phyloP scores from a whole-genome alignment of 2,797 vertebrate genomes.

The Telmatherina bonti region DNA sequence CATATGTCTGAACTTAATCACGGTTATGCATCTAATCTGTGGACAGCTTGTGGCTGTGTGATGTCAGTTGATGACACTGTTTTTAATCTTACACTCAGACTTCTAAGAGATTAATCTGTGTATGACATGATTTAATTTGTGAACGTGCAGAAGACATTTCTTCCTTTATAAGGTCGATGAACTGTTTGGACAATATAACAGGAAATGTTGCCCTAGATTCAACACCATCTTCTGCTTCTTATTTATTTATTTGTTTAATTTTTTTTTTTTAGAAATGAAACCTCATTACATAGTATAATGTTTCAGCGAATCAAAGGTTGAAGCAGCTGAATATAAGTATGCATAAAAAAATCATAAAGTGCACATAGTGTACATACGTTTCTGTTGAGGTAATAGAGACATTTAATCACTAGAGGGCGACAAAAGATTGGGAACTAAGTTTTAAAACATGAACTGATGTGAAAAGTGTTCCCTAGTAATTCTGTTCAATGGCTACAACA shows the following conservation, averaged over 20 bases:
- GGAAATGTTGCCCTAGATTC: neutral
- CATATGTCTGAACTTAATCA: slow-evolving; percentile 51
- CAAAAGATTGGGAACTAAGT: slow-evolving; percentile 36
- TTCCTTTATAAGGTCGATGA: neutral
- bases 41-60: slow-evolving; percentile 25
- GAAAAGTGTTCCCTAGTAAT: neutral
- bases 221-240: neutral
- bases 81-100: slow-evolving; percentile 35
- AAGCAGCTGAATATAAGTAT: neutral
- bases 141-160: neutral
- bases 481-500: neutral
- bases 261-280: neutral
- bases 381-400: slow-evolving; percentile 31
- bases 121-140: neutral
- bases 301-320: too few relatives aligned
- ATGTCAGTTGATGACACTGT: slow-evolving; percentile 11
- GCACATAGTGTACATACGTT: too few relatives aligned
- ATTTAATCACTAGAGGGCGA: slow-evolving; percentile 70
- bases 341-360: too few relatives aligned
- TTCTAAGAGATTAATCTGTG: slow-evolving; percentile 23
- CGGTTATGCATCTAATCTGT: slow-evolving; percentile 45
- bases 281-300: too few relatives aligned
- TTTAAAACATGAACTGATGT: too few relatives aligned
- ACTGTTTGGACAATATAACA: neutral
- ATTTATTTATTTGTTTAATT: too few relatives aligned